Base-by-base conservation (phyloP, 2,113 vertebrate species). In the Pandion haliaetus region DNA sequence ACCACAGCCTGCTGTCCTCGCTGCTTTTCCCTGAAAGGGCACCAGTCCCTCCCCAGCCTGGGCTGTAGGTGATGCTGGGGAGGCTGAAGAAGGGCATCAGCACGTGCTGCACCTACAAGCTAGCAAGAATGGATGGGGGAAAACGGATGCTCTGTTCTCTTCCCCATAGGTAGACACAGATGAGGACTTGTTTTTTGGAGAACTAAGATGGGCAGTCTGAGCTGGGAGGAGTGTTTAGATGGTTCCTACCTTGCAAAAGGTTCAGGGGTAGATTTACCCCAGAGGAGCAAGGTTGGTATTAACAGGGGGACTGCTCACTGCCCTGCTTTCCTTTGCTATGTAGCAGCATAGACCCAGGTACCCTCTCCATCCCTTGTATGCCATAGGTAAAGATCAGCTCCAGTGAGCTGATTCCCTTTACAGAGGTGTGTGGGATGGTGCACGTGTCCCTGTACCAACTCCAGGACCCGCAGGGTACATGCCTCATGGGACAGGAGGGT, bases 401-500 rank as follows among this genome's bases (percentile, higher is more conserved):
- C 36, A 31, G 24, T 25, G 38, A 83, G 42, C 62, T 36, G n/a
- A 40, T 55, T 49, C 29, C 32, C 14, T 63, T 55, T 81, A 13
- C 1, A 1, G 32, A 32, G 5, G 5, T 31, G 18, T 31, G 18
- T 10, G 45, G 67, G 40, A 61, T 23, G 20, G 31, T 49, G 44
- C 18, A 63, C 29, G 16, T 19, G 7, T 59, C 47, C 49, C 79
- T 45, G 28, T 38, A 25, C 31, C 0, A 0, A 21, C 36, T 31
- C 32, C 54, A 74, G 66, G 18, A 63, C 44, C 31, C 0, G 2
- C 36, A 21, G 42, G n/a, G 9, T n/a, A 74, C 62, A n/a, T 65
- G 55, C 97, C 96, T 98, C 28, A 3, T 86, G 96, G 8, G 97
- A 72, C 65, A 98, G 92, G 54, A 98, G 63, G 19, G 98, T 96